Base-by-base conservation (phyloP, 2,113 vertebrate species). In the Natator depressus region DNA sequence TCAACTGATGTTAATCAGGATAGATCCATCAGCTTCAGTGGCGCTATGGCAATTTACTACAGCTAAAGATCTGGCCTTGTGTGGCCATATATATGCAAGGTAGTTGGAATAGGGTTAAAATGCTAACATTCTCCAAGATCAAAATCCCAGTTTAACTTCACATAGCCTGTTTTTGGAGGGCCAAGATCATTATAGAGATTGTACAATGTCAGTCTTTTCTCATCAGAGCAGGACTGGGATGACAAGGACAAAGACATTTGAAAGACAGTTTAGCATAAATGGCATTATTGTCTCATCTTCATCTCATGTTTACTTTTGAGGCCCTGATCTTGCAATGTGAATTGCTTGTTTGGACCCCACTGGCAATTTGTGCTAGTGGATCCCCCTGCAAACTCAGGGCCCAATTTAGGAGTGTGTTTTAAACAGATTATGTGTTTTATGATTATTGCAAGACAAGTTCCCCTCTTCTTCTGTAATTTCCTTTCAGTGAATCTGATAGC, bases 401-500 rank as follows among this genome's bases (percentile, higher is more conserved):
- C 85, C 50, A 31, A 31, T 89, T 35, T 82, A 81, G 38, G 54
- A 50, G n/a, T n/a, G 80, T 75, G 10, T 86, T 95, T 87, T 62
- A 84, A 93, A 69, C 35, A 0, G 1, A 88, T 17, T 24, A 20
- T 25, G 0, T 51, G 54, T 51, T 88, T 86, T 80, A 10, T 16
- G 31, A 22, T 42, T 24, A 9, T 96, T 75, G 86, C 85, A 93
- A 79, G 53, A 50, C 8, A 84, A 94, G 35, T 13, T 31, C 17
- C 16, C 8, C 65, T 93, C 83, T 87, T 78, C 35, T 62, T 94
- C 49, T 80, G 54, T 91, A 55, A 89, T 94, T 91, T 85, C 89
- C 80, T 80, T 94, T 65, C 92, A 99, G 98, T 42, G 5, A 97
- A 38, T 98, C 98, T 0, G 76, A 80, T 1, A 98, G 84, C 59